Base-by-base conservation (phyloP, 2,113 vertebrate species). In the Mobula hypostoma region DNA sequence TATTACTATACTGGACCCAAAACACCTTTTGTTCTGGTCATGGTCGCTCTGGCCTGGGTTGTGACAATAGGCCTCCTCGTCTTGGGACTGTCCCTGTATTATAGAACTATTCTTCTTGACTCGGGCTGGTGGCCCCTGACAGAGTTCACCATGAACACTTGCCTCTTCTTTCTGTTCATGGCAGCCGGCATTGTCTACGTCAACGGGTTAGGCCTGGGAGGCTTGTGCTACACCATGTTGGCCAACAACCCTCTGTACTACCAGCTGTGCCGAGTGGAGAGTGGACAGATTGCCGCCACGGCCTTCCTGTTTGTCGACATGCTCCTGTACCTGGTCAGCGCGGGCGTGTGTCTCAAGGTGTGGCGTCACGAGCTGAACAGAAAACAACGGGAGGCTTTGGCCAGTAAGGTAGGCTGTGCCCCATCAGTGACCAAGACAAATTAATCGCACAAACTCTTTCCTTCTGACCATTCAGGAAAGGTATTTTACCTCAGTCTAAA, bases 91-190 rank as follows among this genome's bases (percentile, higher is more conserved):
- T 97, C 97, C 0, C 96, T 97, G 96, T 97, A 97, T 95, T 97
- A 98, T 92, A 95, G 96, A 91, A 96, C 96, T 40, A 96, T 97
- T 94, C 97, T 98, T 63, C 96, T 97, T 0, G 95, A 96, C 94
- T 95, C 97, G 1, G 93, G 95, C 94, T 98, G 97, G 97, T 98
- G 97, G 97, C 97, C 97, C 0, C 95, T 97, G 66, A 96, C 97
- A 0, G 97, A 98, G 94, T 96, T 96, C 3, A 94, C 95, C 74
- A 96, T 97, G 94, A 97, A 97, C 27, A 15, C 97, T 40, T 94
- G 95, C 0, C 61, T 97, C 94, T 97, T 96, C 78, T 94, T 98
- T n/a, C 94, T 98, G 61, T 97, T 97, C 95, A 96, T 98, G 97
- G 96, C 97, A 0, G 96, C 96, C 0, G 97, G 96, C 29, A 96